phyloP scores from a whole-genome alignment of 2,113 vertebrate genomes.

The Synchiropus splendidus region DNA sequence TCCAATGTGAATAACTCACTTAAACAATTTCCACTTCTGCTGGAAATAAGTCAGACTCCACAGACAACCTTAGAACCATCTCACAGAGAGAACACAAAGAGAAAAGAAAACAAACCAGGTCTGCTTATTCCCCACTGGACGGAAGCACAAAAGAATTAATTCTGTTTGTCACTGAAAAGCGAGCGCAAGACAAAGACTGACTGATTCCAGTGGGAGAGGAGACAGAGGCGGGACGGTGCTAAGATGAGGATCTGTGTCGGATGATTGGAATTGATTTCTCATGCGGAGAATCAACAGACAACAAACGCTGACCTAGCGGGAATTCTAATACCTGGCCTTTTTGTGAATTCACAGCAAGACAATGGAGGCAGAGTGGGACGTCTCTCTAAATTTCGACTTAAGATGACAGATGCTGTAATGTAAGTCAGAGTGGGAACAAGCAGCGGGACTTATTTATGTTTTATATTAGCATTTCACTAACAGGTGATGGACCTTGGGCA shows the following conservation, averaged over 20 bases:
- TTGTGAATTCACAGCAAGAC: conserved; percentile 3
- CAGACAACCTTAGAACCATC: too few species aligned
- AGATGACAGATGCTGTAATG: conserved; percentile 25
- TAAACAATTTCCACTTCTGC: too few species aligned
- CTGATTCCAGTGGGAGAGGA: not conserved
- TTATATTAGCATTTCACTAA: conserved; percentile 32
- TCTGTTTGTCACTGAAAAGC: not conserved
- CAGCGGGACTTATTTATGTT: conserved; percentile 21
- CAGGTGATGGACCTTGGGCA: conserved; percentile 30
- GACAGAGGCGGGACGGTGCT: not conserved
- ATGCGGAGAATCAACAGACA: conserved; percentile 12
- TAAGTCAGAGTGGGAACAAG: conserved; percentile 11
- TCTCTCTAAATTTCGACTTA: conserved; percentile 8
- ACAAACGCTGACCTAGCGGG: conserved; percentile 11
- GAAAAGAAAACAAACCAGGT: too few species aligned
- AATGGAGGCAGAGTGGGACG: not conserved
- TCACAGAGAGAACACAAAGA: too few species aligned
- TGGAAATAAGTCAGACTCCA: too few species aligned
- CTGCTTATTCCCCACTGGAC: too few species aligned
- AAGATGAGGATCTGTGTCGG: conserved; percentile 1
- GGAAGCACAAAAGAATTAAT: not conserved
- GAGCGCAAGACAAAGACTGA: not conserved
- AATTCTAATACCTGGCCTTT: conserved; percentile 7
- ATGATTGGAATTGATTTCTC: conserved; percentile 28
- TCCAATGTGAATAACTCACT: too few species aligned